These are phyloP conservation scores for Globia sparganii DNA, from an alignment of 2,888 invertebrate species.

Conservation along the genomic window DNA sequence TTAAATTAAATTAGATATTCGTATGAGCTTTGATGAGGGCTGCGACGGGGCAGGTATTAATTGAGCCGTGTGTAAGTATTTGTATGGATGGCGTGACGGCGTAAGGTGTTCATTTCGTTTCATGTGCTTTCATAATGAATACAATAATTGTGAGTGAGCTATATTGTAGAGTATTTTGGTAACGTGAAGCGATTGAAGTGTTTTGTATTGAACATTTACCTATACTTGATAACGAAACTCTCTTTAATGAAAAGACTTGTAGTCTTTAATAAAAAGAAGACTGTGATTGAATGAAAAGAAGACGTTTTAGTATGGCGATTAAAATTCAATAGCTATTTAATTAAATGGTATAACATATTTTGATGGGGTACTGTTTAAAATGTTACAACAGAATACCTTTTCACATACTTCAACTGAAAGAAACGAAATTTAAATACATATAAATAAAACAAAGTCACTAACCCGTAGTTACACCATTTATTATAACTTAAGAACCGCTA, in stretches of 20 bases:
- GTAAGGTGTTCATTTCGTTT: conserved; percentile 67
- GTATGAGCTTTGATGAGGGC: conserved; percentile 81
- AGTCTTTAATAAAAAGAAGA: too few relatives aligned
- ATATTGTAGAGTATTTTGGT: conserved; percentile 38
- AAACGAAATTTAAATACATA: too few relatives aligned
- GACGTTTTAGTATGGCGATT: not conserved
- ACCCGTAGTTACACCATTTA: too few relatives aligned
- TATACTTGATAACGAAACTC: not conserved
- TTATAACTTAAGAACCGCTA: too few relatives aligned
- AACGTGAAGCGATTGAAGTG: conserved; percentile 15
- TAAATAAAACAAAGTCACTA: too few relatives aligned
- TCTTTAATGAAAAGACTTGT: too few relatives aligned
- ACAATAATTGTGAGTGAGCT: conserved; percentile 44
- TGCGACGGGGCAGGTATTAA: conserved; percentile 72
- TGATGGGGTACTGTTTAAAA: too few relatives aligned
- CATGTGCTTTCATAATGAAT: conserved; percentile 59
- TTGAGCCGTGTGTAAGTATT: conserved; percentile 68
- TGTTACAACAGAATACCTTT: too few relatives aligned
- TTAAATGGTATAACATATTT: not conserved
- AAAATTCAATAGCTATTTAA: not conserved
- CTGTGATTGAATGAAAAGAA: too few relatives aligned
- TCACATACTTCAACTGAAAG: too few relatives aligned
- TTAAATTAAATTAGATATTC: conserved; percentile 86
- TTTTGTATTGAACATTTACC: conserved; percentile 21
- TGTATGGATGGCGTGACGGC: conserved; percentile 67